Evolutionary conservation across 2,888 invertebrate species (phyloP).

Genomic region (Lysandra bellargus): DNA sequence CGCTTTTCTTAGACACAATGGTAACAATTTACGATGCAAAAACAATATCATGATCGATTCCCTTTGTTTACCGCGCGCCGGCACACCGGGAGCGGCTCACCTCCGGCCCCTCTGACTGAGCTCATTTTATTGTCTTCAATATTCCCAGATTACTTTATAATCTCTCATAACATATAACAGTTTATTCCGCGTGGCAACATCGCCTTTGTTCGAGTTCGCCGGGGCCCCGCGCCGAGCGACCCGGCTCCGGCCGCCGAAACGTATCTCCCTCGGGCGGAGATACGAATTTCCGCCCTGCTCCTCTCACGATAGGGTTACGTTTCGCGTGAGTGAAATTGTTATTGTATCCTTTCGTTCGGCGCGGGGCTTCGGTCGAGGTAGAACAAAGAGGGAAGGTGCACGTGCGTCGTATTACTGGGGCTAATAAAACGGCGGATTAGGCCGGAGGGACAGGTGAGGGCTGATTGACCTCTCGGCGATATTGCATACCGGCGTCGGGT

Average conservation of each 20-base stretch:
- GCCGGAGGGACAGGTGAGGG: conserved; percentile 70
- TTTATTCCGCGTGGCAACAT: conserved; percentile 80
- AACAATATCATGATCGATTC: conserved; percentile 40
- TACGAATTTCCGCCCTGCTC: conserved; percentile 35
- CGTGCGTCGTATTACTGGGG: conserved; percentile 70
- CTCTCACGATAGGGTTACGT: conserved; percentile 40
- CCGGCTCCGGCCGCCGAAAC: conserved; percentile 60
- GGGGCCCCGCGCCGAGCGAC: conserved; percentile 74
- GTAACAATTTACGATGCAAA: conserved; percentile 5
- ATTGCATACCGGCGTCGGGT: conserved; percentile 51
- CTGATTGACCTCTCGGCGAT: conserved; percentile 71
- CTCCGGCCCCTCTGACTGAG: conserved; percentile 60
- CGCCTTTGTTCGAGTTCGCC: conserved; percentile 68
- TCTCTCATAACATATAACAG: conserved; percentile 79
- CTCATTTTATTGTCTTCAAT: conserved; percentile 80
- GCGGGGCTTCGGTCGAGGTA: conserved; percentile 50
- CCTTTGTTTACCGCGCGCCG: conserved; percentile 44
- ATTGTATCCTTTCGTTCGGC: conserved; percentile 44
- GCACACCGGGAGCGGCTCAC: conserved; percentile 51
- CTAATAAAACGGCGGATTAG: conserved; percentile 78
- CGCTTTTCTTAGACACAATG: conserved; percentile 4
- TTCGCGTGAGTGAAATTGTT: conserved; percentile 37
- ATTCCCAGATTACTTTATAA: conserved; percentile 78
- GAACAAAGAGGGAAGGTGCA: conserved; percentile 71
- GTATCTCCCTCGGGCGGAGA: conserved; percentile 42